Percentiles rank a stretch among this genome's conserved stretches.
Evolutionary conservation across 2,797 vertebrate species (phyloP).

Genomic region (Coregonus sp.): DNA sequence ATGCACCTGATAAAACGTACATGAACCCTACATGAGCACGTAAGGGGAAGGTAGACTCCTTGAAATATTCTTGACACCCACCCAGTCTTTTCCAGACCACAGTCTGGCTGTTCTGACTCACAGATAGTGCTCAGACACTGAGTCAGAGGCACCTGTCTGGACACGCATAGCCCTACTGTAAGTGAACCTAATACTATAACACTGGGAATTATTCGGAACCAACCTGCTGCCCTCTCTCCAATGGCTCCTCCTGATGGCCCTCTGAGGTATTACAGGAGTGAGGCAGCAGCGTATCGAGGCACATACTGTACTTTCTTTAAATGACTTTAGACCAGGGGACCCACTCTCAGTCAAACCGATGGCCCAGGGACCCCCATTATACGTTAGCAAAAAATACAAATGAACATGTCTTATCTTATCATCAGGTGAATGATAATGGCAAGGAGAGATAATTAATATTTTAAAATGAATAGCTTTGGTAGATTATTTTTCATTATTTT

Average conservation of each 20-base stretch:
- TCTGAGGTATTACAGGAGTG: not conserved
- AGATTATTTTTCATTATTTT: no score
- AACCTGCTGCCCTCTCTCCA: not conserved
- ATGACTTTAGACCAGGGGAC: no score
- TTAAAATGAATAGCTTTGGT: no score
- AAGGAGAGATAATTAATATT: no score
- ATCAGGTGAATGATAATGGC: no score
- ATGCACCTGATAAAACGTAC: no score
- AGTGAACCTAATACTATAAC: not conserved
- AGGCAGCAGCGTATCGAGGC: not conserved
- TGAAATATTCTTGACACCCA: not conserved
- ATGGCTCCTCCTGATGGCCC: not conserved
- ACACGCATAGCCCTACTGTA: not conserved
- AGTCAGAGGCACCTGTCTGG: not conserved
- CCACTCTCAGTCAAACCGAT: no score
- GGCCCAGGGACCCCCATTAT: no score
- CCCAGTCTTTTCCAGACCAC: not conserved
- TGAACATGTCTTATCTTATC: no score
- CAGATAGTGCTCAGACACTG: not conserved
- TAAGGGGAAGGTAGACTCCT: not conserved
- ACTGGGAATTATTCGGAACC: not conserved
- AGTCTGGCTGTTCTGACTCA: not conserved
- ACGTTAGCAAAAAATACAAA: no score
- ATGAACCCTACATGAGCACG: not conserved
- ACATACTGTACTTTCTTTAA: not conserved